Evolutionary conservation across 2,797 vertebrate genomes (phyloP).

Genomic region (Phalloptychus januarius): DNA sequence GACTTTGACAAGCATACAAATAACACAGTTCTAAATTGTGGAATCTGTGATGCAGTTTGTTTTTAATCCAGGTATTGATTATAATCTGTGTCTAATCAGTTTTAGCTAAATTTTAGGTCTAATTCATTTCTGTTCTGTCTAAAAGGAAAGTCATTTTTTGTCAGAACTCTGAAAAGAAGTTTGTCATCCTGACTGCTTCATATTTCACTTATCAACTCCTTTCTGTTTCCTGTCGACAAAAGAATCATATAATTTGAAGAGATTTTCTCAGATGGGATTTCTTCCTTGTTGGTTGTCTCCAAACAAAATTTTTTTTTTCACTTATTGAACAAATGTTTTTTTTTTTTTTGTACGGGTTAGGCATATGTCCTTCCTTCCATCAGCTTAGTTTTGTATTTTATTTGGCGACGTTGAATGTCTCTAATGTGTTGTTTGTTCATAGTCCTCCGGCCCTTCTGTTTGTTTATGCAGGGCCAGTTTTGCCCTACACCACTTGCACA

Average conservation of each 20-base stretch:
- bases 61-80: not conserved
- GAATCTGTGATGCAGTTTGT: not conserved
- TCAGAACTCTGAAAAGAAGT: not conserved
- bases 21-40: not conserved
- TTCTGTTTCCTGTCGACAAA: constrained; percentile 1
- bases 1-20: not conserved
- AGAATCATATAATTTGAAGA: not conserved
- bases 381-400: constrained; percentile 48
- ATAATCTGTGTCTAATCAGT: not conserved
- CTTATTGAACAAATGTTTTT: constrained; percentile 10
- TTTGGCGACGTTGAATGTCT: constrained; percentile 68
- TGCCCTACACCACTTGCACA: constrained; percentile 97
- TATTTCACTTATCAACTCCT: not conserved
- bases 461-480: constrained; percentile 99
- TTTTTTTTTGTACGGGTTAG: not conserved
- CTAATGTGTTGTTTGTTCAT: constrained; percentile 78
- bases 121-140: not conserved
- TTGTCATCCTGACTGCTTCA: not conserved
- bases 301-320: constrained; percentile 3
- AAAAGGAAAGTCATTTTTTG: not conserved
- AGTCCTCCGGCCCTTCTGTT: constrained; percentile 94
- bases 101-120: not conserved
- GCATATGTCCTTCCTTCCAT: constrained; percentile 32
- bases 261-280: not conserved
- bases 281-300: not conserved